These are phyloP conservation scores for Resseliella maxima DNA, from an alignment of 2,888 invertebrate species.

Conservation along the genomic window DNA sequence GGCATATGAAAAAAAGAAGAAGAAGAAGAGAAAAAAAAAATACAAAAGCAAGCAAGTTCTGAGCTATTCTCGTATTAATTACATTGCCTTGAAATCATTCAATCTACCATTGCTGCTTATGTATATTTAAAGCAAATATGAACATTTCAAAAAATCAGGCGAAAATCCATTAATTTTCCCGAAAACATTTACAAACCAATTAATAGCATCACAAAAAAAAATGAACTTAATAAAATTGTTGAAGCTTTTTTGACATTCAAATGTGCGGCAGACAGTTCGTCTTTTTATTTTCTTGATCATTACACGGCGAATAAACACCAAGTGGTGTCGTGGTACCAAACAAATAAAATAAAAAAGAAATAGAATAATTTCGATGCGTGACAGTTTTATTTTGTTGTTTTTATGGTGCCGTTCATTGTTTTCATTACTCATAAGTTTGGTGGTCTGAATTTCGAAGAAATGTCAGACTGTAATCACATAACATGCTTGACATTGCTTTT, in stretches of 20 bases:
- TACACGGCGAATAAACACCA: neutral
- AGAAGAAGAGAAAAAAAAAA: neutral
- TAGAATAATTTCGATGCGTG: neutral
- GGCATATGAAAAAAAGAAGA: neutral
- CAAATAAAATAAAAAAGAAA: no score
- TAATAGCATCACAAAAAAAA: neutral
- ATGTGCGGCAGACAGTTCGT: neutral
- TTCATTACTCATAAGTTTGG: neutral
- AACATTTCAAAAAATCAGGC: no score
- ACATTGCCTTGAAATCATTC: neutral
- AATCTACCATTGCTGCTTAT: neutral
- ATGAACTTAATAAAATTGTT: neutral
- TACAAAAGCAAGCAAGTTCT: neutral
- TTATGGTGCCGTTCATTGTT: neutral
- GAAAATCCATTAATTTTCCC: neutral
- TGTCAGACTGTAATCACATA: neutral
- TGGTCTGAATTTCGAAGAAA: neutral
- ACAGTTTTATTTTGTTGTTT: constrained; percentile 1
- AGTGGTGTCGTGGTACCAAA: no score
- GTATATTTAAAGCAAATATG: neutral
- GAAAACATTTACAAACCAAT: neutral
- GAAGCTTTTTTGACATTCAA: neutral
- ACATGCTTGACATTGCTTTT: neutral
- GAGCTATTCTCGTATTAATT: neutral
- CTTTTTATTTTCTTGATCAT: no score